phyloP scores from a whole-genome alignment of 2,113 vertebrate genomes.

The Reinhardtius hippoglossoides region DNA sequence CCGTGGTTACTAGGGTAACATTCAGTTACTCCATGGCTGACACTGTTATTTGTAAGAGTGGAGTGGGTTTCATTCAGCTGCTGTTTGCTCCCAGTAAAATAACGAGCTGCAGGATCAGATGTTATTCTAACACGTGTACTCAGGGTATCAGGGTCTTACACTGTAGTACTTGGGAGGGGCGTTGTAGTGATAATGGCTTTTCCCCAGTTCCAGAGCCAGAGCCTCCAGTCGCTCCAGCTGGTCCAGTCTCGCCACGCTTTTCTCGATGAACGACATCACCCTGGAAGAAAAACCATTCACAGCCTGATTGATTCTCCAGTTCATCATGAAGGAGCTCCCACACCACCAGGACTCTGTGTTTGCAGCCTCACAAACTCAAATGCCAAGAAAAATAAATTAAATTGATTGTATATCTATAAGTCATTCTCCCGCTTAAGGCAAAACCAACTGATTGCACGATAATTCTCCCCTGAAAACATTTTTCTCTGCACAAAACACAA shows the following conservation, averaged over 20 bases:
- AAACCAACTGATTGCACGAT: not conserved
- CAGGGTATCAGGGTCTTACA: slow-evolving; percentile 66
- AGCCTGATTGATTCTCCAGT: slow-evolving; percentile 5
- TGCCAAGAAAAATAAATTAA: not conserved
- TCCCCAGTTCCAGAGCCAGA: slow-evolving; percentile 83
- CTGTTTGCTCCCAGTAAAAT: slow-evolving; percentile 18
- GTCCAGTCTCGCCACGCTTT: slow-evolving; percentile 84
- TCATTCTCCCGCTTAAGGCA: not conserved
- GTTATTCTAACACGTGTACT: not conserved
- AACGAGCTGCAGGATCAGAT: not conserved
- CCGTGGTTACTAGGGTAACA: not conserved
- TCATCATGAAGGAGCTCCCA: too few relatives aligned
- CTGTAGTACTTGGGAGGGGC: slow-evolving; percentile 83
- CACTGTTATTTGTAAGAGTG: not conserved
- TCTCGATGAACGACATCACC: slow-evolving; percentile 88
- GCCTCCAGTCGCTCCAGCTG: slow-evolving; percentile 80
- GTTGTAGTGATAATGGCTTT: slow-evolving; percentile 84
- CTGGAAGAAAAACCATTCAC: slow-evolving; percentile 50
- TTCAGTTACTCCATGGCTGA: not conserved
- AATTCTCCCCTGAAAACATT: not conserved
- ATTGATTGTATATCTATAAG: not conserved
- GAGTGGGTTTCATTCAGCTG: slow-evolving; percentile 4
- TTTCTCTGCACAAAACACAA: not conserved
- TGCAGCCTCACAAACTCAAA: not conserved
- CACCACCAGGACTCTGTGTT: not conserved